Percentiles rank a stretch among this genome's conserved stretches.
These are phyloP conservation scores for Palloptera scutellata DNA, from an alignment of 2,888 invertebrate species.

Conservation along the genomic window DNA sequence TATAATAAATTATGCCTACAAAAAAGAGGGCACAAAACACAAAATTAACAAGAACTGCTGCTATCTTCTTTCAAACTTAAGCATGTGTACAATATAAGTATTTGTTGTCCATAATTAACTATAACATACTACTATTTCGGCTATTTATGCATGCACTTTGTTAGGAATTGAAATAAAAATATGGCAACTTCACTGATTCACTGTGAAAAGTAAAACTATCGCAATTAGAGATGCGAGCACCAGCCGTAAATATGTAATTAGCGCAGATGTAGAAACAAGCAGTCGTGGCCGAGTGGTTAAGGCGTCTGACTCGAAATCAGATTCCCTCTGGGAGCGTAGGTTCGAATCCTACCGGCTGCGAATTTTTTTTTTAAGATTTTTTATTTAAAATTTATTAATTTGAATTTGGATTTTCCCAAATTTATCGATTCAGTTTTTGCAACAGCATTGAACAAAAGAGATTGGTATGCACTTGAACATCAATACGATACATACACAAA, in stretches of 20 bases:
- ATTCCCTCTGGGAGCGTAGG: constrained; percentile 66
- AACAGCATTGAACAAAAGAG: neutral
- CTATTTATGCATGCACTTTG: no score
- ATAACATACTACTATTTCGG: no score
- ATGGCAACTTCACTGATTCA: neutral
- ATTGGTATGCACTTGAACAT: constrained; percentile 1
- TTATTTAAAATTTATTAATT: neutral
- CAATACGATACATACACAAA: constrained; percentile 26
- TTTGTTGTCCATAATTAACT: no score
- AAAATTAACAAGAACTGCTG: no score
- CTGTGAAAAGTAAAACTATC: no score
- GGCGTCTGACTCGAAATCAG: constrained; percentile 66
- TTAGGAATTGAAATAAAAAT: no score
- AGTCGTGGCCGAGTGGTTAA: constrained; percentile 66
- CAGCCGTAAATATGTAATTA: constrained; percentile 4
- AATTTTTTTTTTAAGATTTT: constrained; percentile 27
- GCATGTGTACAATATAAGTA: no score
- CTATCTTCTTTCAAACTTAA: no score
- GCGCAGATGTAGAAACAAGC: constrained; percentile 43
- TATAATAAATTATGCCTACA: no score
- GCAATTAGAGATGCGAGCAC: no score
- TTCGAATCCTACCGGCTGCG: constrained; percentile 66
- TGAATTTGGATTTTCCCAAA: neutral
- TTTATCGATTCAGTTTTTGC: neutral
- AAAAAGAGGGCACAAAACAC: no score